These are phyloP conservation scores for Lagopus leucura DNA, from an alignment of 2,113 vertebrate species.

Conservation along the genomic window DNA sequence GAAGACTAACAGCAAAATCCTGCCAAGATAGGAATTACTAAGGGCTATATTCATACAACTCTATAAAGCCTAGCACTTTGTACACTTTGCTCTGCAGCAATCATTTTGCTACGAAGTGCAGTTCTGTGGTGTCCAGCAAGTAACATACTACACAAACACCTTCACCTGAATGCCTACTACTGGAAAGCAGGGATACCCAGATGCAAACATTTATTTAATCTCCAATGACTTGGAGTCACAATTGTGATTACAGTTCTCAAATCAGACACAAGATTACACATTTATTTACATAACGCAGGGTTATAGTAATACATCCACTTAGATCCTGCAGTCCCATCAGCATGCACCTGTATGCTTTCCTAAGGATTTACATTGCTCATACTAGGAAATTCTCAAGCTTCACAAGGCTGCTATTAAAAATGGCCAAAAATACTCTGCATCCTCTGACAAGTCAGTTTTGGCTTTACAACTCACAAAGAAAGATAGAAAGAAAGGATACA, in stretches of 20 bases:
- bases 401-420: not conserved
- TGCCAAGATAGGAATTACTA: not conserved
- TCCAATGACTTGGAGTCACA: rapidly evolving
- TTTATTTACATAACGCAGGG: not conserved
- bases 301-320: not conserved
- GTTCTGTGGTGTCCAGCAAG: rapidly evolving
- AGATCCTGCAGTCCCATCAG: not conserved
- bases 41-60: not conserved
- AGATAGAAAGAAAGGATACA: not conserved
- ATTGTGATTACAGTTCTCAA: not conserved
- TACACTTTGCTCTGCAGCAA: not conserved
- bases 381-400: not conserved
- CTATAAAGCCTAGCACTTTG: not conserved
- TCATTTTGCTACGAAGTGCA: not conserved
- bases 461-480: not conserved
- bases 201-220: rapidly evolving
- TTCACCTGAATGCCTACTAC: rapidly evolving
- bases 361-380: not conserved
- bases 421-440: not conserved
- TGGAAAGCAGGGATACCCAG: not conserved
- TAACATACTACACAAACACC: not conserved
- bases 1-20: not conserved
- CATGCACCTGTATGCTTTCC: not conserved
- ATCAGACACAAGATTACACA: not conserved
- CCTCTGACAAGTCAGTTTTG: not conserved